Evolutionary conservation across 2,113 vertebrate species (phyloP), one percentile per base, ranked within the genome.

Genomic region (Oryzias curvinotus): DNA sequence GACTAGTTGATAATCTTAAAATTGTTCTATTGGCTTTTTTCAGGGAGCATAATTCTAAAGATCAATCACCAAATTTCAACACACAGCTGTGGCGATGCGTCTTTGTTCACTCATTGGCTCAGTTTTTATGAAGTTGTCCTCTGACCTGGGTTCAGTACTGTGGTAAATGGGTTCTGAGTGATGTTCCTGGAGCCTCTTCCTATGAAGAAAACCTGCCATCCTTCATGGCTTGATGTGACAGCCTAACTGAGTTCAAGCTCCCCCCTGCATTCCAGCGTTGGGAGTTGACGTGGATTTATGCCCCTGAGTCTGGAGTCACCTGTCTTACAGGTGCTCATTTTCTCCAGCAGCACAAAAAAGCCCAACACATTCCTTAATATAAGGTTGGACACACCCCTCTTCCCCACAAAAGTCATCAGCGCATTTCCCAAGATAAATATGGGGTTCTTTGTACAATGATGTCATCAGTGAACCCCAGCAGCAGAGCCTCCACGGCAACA

Each of bases 291-390:
- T 43, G 67, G 68, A 55, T 77, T 83, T 70, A 75, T 28, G 69
- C 74, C 18, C 62, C 56, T 45, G 44, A 76, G 57, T 14, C 12
- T 84, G 86, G 77, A 82, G 78, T 88, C 82, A 78, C 78, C 82
- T 84, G 60, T 71, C 84, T 86, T 69, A 73, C 72, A 73, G 73
- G 75, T 80, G 73, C 72, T 75, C 63, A 73, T 82, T 84, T 74
- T 57, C 58, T 68, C 52, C 77, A 52, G 74, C 49, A 72, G 69
- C 43, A 45, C 44, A 45, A 7, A 21, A 76, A 85, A 80, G 82
- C 68, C 25, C 60, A 52, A 63, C 50, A 62, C 80, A 85, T 85
- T 86, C 80, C 76, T 70, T 69, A 83, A 73, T 50, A 64, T 69
- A 75, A 76, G 73, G 84, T 80, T 60, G 52, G 69, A 50, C 36